phyloP scores from a whole-genome alignment of 2,888 invertebrate genomes.

The Coenonympha glycerion region DNA sequence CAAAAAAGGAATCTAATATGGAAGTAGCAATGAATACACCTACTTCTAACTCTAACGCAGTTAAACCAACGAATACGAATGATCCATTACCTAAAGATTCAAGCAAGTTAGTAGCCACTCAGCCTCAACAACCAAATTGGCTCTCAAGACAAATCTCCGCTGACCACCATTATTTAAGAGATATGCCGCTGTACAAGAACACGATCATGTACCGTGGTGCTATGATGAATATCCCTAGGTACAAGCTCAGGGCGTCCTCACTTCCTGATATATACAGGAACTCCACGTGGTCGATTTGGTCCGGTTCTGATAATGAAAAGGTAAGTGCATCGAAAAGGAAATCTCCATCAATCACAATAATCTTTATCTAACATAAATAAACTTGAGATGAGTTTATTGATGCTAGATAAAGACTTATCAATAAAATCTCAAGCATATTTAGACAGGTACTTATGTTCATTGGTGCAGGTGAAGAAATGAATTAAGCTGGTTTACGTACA shows the following conservation, averaged over 20 bases:
- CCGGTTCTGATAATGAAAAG: constrained; percentile 78
- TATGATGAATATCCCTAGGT: constrained; percentile 86
- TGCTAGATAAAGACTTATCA: no score
- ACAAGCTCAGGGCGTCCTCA: constrained; percentile 87
- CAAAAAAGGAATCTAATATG: constrained; percentile 13
- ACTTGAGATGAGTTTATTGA: no score
- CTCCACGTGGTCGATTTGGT: constrained; percentile 83
- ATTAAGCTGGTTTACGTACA: no score
- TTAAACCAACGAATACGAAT: constrained; percentile 1
- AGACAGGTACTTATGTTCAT: no score
- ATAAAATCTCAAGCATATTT: no score
- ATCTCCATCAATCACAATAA: no score
- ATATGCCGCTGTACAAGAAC: constrained; percentile 83
- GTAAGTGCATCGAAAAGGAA: no score
- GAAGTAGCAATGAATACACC: constrained; percentile 6
- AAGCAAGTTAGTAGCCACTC: constrained; percentile 18
- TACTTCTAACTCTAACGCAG: background rate
- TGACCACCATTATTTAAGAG: constrained; percentile 81
- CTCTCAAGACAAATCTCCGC: constrained; percentile 69
- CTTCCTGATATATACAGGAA: constrained; percentile 92
- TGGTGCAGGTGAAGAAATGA: no score
- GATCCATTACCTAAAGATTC: constrained; percentile 16
- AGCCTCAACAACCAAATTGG: constrained; percentile 39
- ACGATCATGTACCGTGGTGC: constrained; percentile 90
- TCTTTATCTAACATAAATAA: no score